Conservation (phyloP, 2,113 vertebrate genomes). For the Scortum barcoo region DNA sequence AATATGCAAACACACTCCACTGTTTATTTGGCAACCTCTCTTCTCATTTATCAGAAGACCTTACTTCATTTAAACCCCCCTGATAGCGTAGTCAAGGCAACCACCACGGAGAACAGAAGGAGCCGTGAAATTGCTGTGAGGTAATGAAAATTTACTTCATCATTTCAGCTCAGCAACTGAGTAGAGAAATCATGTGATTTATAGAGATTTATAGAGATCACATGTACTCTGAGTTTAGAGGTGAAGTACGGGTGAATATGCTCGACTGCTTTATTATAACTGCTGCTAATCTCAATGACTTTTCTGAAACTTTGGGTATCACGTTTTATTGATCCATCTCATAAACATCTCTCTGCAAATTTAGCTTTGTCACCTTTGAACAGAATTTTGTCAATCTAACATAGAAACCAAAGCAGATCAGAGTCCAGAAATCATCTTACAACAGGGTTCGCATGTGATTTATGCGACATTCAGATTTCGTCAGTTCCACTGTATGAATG, state of each 20-base stretch:
- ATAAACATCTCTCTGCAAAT: neutral
- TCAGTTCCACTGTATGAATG: too few species aligned
- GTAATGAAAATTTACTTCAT: constrained; percentile 26
- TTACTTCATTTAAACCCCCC: constrained; percentile 31
- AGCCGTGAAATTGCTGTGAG: constrained; percentile 28
- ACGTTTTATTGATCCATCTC: neutral
- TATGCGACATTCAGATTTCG: too few species aligned
- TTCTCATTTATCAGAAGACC: constrained; percentile 45
- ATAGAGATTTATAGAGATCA: neutral
- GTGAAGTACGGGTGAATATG: neutral
- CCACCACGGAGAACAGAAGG: constrained; percentile 13
- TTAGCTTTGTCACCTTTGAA: neutral
- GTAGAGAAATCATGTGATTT: constrained; percentile 8
- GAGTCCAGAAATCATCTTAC: too few species aligned
- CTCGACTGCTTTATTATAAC: neutral
- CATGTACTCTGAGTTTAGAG: neutral
- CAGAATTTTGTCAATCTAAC: too few species aligned
- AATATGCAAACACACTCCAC: neutral
- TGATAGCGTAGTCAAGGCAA: constrained; percentile 46
- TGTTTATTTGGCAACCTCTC: constrained; percentile 27
- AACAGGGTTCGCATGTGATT: too few species aligned
- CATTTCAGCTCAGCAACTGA: constrained; percentile 16
- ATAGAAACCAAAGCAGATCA: too few species aligned
- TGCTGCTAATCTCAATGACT: neutral
- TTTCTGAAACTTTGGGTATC: neutral